These are phyloP conservation scores for Reticulitermes lucifugus DNA, from an alignment of 2,888 invertebrate species.

Conservation along the genomic window DNA sequence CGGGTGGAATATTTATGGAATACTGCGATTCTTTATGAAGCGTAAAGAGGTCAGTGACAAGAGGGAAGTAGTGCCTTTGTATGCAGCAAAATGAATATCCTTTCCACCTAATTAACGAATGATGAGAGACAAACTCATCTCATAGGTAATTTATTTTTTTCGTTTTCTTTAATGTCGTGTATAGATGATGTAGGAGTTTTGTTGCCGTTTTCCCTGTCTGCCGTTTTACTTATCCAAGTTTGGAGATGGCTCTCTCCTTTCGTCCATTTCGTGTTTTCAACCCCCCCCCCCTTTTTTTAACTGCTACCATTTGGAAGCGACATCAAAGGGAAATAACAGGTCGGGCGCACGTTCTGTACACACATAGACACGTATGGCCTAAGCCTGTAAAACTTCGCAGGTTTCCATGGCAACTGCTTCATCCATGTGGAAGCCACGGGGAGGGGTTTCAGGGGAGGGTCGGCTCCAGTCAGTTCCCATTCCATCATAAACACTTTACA, in stretches of 20 bases:
- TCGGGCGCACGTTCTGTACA: neutral
- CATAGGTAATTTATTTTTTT: neutral
- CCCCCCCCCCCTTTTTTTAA: neutral
- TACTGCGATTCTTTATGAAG: no score
- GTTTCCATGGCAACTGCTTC: conserved; percentile 36
- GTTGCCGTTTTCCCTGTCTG: neutral
- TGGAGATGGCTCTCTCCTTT: neutral
- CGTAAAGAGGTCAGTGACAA: no score
- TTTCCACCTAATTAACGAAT: neutral
- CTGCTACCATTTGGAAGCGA: conserved; percentile 24
- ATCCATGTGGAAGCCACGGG: conserved; percentile 31
- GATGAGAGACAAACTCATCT: neutral
- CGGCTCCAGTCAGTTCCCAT: conserved; percentile 7
- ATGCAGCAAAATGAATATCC: neutral
- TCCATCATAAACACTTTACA: conserved; percentile 9
- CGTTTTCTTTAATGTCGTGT: neutral
- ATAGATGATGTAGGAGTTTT: neutral
- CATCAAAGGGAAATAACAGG: conserved; percentile 37
- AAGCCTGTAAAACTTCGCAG: conserved; percentile 19
- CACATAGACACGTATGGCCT: conserved; percentile 13
- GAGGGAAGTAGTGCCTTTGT: neutral
- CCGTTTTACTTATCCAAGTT: neutral
- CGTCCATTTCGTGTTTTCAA: neutral
- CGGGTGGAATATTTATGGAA: no score
- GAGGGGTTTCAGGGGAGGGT: neutral